Evolutionary conservation across 2,113 vertebrate species (phyloP), one percentile per base, ranked within the genome.

Genomic region (Procapra przewalskii): DNA sequence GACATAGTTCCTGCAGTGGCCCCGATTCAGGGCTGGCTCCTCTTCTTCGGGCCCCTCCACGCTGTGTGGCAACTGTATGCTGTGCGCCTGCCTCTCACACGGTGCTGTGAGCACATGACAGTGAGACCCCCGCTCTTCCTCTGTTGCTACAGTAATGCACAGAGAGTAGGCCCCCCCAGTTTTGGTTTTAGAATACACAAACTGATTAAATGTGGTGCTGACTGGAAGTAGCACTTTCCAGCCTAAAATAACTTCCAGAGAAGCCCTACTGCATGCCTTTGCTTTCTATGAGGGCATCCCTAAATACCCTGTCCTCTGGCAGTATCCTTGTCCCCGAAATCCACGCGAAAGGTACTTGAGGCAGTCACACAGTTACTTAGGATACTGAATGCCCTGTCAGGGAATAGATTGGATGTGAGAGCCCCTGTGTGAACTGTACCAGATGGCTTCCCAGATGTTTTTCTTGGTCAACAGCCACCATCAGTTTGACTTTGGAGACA

Each of bases 391-490:
- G 77, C 60, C 33, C 87, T n/a, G 50, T 40, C 14, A 71, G 94
- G 90, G 60, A 94, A 87, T 7, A 91, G 52, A 57, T 2, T 36
- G 67, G 59, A 40, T 62, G 13, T 77, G 31, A 79, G 27, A 93
- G 57, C 54, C 36, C 57, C 85, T 36, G 64, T 0, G 0, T 81
- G 85, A 96, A 96, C 52, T 25, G 40, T 0, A 81, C 89, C 97
- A 98, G 98, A 97, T 96, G 97, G 97, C 57, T 96, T 90, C 88
- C 97, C 95, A 97, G 97, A 97, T 98, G 97, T 95, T 97, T 88
- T 81, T 88, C 33, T 40, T 97, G 54, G 86, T 94, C 93, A 97
- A 95, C n/a, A 91, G 64, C 71, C 77, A 62, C 16, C 7, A 71
- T 95, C 50, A 94, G 50, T 93, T 89, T 97, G 94, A 96, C 98